Evolutionary conservation across 2,888 invertebrate genomes (phyloP).

Genomic region (Sesia apiformis): DNA sequence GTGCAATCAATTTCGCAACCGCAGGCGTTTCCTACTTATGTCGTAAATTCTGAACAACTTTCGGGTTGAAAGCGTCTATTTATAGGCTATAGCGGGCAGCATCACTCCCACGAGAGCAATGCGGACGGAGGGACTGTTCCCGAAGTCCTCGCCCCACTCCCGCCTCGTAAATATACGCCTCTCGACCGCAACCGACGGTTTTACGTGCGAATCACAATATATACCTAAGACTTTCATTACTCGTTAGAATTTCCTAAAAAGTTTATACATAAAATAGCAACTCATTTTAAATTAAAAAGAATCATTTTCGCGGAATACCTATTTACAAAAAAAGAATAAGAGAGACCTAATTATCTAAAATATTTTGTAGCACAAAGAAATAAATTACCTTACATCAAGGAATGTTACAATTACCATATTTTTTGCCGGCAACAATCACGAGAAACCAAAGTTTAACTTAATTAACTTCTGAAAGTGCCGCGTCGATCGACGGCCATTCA

Average conservation of each 20-base stretch:
- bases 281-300: too few relatives aligned
- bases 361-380: too few relatives aligned
- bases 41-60: slow-evolving; percentile 32
- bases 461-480: too few relatives aligned
- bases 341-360: too few relatives aligned
- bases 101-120: slow-evolving; percentile 16
- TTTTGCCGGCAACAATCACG: too few relatives aligned
- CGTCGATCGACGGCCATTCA: too few relatives aligned
- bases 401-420: too few relatives aligned
- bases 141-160: slow-evolving; percentile 6
- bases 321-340: too few relatives aligned
- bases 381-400: too few relatives aligned
- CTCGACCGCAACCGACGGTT: background rate
- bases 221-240: background rate
- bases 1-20: too few relatives aligned
- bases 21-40: background rate
- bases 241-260: background rate
- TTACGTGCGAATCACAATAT: background rate
- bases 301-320: too few relatives aligned
- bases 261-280: background rate
- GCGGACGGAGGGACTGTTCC: slow-evolving; percentile 2
- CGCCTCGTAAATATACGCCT: slow-evolving; percentile 11
- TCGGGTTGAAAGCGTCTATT: slow-evolving; percentile 38
- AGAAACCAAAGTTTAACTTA: too few relatives aligned
- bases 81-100: slow-evolving; percentile 21